These are phyloP conservation scores for Linnaemya vulpina DNA, from an alignment of 2,888 invertebrate species.

Conservation along the genomic window DNA sequence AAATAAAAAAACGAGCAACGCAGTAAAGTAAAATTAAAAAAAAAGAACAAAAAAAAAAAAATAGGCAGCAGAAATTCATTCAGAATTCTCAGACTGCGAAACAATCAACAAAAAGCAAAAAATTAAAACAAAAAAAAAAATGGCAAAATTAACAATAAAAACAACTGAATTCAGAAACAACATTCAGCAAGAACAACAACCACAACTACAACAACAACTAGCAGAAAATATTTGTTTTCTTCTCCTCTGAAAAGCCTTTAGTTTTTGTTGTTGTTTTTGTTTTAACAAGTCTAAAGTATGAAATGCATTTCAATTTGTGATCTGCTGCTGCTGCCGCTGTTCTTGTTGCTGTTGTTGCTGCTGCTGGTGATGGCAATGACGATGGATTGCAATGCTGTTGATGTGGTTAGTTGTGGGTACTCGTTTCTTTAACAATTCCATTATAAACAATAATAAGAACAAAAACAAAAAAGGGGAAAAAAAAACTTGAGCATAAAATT, in stretches of 20 bases:
- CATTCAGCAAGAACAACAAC: slow-evolving; percentile 46
- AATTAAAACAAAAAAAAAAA: slow-evolving; percentile 33
- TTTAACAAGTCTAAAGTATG: slow-evolving; percentile 66
- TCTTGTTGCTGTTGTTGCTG: neutral
- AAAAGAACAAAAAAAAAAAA: slow-evolving; percentile 13
- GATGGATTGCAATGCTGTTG: slow-evolving; percentile 56
- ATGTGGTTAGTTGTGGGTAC: slow-evolving; percentile 58
- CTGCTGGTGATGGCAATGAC: slow-evolving; percentile 26
- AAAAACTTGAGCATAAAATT: no score
- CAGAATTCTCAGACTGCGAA: slow-evolving; percentile 71
- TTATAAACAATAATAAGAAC: neutral
- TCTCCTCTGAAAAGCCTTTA: slow-evolving; percentile 19
- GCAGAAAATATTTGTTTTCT: slow-evolving; percentile 30
- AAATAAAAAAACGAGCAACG: slow-evolving; percentile 37
- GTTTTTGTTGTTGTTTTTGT: slow-evolving; percentile 68
- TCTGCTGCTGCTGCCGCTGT: slow-evolving; percentile 23
- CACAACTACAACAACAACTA: neutral
- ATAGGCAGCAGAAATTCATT: slow-evolving; percentile 62
- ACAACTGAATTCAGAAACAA: slow-evolving; percentile 45
- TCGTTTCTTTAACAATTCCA: slow-evolving; percentile 44
- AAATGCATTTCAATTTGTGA: slow-evolving; percentile 68
- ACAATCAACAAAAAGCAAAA: no score
- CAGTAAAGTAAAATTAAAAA: no score
- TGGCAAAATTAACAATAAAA: slow-evolving; percentile 41
- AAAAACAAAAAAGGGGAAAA: no score